Percentiles rank a stretch among this genome's conserved stretches.
These are phyloP conservation scores for Stichodactyla mertensii DNA, from an alignment of 64 coral and sea anemone species.

Conservation along the genomic window DNA sequence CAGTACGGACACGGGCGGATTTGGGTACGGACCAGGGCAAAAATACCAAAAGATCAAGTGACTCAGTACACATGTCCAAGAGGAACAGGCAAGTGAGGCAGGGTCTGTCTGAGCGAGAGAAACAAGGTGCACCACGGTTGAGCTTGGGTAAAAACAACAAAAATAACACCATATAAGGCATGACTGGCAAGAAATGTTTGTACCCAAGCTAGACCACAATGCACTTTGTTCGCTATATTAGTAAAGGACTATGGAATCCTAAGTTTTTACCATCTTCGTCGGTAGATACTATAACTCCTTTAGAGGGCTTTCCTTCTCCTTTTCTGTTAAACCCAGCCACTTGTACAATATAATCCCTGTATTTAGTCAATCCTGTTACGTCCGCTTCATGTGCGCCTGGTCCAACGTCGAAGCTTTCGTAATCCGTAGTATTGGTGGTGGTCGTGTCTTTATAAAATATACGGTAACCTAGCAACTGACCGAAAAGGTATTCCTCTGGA, in stretches of 20 bases:
- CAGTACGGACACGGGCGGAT: too few relatives aligned
- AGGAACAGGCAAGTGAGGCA: too few relatives aligned
- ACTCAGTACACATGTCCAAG: too few relatives aligned
- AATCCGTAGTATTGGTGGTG: background rate
- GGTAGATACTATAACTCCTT: slow-evolving; percentile 53
- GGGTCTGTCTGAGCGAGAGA: too few relatives aligned
- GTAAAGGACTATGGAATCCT: background rate
- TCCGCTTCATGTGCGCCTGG: background rate
- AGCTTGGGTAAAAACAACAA: too few relatives aligned
- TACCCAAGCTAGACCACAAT: background rate
- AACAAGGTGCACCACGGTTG: too few relatives aligned
- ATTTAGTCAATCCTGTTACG: slow-evolving; percentile 50
- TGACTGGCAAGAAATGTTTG: background rate
- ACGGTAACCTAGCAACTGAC: slow-evolving; percentile 77
- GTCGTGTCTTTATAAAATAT: slow-evolving; percentile 48
- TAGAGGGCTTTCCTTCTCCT: slow-evolving; percentile 47
- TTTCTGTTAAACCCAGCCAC: slow-evolving; percentile 60
- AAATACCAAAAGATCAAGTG: too few relatives aligned
- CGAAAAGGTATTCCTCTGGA: slow-evolving; percentile 38
- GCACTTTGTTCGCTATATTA: background rate
- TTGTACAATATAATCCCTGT: slow-evolving; percentile 54
- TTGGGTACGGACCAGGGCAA: too few relatives aligned
- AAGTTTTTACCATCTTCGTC: slow-evolving; percentile 76
- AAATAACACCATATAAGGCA: background rate
- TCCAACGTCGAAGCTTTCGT: slow-evolving; percentile 32